Base-by-base conservation (phyloP, 2,888 invertebrate genomes). In the Lucinisca nassula region DNA sequence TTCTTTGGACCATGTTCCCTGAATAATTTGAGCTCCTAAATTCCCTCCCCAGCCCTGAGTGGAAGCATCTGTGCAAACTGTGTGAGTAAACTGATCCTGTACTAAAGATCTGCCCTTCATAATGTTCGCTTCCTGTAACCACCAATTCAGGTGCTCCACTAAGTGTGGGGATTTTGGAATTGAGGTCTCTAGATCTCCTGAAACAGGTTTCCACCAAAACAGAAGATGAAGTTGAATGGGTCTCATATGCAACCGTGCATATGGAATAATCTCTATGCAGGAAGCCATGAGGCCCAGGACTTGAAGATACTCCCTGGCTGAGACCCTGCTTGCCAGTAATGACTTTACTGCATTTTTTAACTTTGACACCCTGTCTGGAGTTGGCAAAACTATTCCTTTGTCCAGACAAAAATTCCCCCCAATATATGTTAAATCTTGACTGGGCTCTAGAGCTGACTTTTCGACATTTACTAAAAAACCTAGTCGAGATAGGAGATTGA, bases 391-490 rank as follows among this genome's bases (percentile, higher is more conserved):
- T 27, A 82, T n/a, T 4, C 82, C 86, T 27, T 75, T 61, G 37
- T n/a, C 21, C 51, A 51, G 21, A 51, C 21, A 12, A n/a, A 81
- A 84, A 1, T 58, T 35, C 14, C 82, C 51, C 21, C 86, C 79
- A 49, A 84, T 78, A 73, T 84, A 87, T 40, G 75, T 79, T 17
- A 87, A 79, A 1, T 35, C 32, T 73, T 87, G 84, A 3, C 76
- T 74, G 35, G 86, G 88, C 3, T 35, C 35, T 17, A 84, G 40
- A 12, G 45, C 10, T 1, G 88, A 88, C 58, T 87, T 86, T 24
- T 88, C 51, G 17, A 27, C n/a, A 74, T 88, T 90, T 58, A 88
- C 81, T 21, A 88, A 74, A 38, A 88, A 88, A n/a, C 86, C 88
- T 74, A 84, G 61, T 37, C 79, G 32, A 21, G 74, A 4, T 21